Evolutionary conservation across 2,797 vertebrate species (phyloP).

Genomic region (Syngnathus rostellatus): DNA sequence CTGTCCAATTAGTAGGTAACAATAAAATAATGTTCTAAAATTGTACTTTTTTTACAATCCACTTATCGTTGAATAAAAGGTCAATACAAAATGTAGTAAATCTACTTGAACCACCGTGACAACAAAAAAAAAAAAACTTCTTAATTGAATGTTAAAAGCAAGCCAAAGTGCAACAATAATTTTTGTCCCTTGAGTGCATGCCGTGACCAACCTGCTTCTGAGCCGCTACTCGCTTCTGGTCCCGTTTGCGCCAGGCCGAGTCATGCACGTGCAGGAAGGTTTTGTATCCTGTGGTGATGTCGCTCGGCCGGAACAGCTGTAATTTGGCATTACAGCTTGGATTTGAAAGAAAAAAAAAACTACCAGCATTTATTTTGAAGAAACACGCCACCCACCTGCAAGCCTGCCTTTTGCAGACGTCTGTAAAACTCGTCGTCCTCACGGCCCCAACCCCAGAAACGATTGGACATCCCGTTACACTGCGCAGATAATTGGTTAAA

Average conservation of each 20-base stretch:
- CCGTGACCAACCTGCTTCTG: slow-evolving; percentile 80
- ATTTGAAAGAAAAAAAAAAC: no score
- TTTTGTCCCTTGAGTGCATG: no score
- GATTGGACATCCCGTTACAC: slow-evolving; percentile 99
- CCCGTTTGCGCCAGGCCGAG: slow-evolving; percentile 91
- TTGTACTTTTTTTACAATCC: no score
- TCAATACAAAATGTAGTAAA: background rate
- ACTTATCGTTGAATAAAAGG: no score
- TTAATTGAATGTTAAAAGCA: background rate
- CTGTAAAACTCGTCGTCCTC: slow-evolving; percentile 97
- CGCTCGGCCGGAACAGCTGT: slow-evolving; percentile 84
- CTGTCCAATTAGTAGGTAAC: no score
- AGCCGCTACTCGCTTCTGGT: slow-evolving; percentile 87
- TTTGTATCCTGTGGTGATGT: slow-evolving; percentile 87
- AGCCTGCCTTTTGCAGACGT: slow-evolving; percentile 81
- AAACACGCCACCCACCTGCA: slow-evolving; percentile 71
- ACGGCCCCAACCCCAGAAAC: slow-evolving; percentile 97
- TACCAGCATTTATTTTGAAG: background rate
- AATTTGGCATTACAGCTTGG: background rate
- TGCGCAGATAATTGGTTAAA: slow-evolving; percentile 33
- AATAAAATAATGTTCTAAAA: no score
- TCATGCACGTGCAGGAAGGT: slow-evolving; percentile 92
- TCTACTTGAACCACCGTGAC: background rate
- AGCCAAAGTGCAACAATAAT: no score
- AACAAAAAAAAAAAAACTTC: background rate